Evolutionary conservation across 2,797 vertebrate genomes (phyloP).

Genomic region (Columba guinea): DNA sequence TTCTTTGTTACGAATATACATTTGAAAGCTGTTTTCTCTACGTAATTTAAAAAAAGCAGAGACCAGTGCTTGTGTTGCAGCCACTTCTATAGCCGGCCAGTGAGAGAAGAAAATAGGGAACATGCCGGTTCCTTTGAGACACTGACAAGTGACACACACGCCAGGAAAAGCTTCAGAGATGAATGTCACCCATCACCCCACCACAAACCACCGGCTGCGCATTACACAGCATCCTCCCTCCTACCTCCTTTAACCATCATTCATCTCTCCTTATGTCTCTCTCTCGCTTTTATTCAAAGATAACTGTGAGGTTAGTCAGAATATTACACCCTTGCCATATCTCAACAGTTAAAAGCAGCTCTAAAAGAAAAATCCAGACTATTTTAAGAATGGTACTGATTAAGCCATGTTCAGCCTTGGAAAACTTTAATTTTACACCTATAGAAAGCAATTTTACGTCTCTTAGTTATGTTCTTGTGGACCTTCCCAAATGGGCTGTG

Average conservation of each 20-base stretch:
- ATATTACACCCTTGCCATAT: neutral
- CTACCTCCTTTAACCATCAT: conserved; percentile 7
- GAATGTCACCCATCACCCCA: neutral
- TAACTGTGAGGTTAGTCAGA: conserved; percentile 3
- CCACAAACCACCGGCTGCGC: neutral
- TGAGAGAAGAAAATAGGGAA: neutral
- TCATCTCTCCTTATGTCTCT: neutral
- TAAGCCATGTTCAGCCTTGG: neutral
- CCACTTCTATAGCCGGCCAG: neutral
- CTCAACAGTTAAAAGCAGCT: neutral
- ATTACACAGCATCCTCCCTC: conserved; percentile 1
- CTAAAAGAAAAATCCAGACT: neutral
- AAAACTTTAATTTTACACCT: neutral
- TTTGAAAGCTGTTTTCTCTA: neutral
- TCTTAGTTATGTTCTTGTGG: neutral
- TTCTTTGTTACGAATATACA: neutral
- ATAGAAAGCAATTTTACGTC: neutral
- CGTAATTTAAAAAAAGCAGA: neutral
- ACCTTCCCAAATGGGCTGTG: neutral
- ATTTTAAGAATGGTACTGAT: neutral
- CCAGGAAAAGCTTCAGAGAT: neutral
- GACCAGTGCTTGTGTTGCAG: neutral
- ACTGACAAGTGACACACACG: neutral
- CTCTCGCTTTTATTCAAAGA: neutral
- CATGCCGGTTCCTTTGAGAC: neutral